Evolutionary conservation across 2,888 invertebrate species (phyloP).

Genomic region (Thysanoteuthis rhombus): DNA sequence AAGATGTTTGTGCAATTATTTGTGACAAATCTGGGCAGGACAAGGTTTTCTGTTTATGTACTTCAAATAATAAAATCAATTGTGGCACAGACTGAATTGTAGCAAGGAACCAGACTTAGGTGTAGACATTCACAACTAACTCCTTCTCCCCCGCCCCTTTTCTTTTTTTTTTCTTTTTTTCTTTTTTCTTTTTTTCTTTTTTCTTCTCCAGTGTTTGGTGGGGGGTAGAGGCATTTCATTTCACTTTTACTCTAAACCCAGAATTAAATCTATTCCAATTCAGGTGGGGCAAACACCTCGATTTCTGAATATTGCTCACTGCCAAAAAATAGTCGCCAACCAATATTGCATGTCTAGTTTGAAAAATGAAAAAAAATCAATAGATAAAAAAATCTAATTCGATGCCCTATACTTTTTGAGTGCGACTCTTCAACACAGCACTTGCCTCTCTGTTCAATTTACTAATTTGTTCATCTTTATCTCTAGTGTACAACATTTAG

Average conservation of each 20-base stretch:
- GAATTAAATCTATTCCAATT: not conserved
- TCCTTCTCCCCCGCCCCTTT: not conserved
- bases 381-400: not conserved
- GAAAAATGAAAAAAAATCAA: not conserved
- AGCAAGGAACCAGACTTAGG: not conserved
- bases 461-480: slow-evolving; percentile 1
- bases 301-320: not conserved
- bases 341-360: slow-evolving; percentile 25
- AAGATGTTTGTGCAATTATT: not conserved
- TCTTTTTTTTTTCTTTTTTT: not conserved
- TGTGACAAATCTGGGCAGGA: not conserved
- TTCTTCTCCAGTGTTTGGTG: not conserved
- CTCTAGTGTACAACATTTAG: slow-evolving; percentile 19
- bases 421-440: slow-evolving; percentile 1
- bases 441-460: slow-evolving; percentile 1
- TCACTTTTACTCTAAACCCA: not conserved
- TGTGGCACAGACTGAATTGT: not conserved
- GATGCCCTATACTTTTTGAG: not conserved
- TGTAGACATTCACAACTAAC: too few species aligned
- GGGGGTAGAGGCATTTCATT: not conserved
- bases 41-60: not conserved
- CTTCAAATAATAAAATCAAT: not conserved
- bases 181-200: too few species aligned
- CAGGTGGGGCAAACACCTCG: not conserved
- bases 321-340: not conserved